Percentiles rank a stretch among this genome's conserved stretches.
Evolutionary conservation across 2,113 vertebrate species (phyloP).

Genomic region (Lepisosteus osseus): DNA sequence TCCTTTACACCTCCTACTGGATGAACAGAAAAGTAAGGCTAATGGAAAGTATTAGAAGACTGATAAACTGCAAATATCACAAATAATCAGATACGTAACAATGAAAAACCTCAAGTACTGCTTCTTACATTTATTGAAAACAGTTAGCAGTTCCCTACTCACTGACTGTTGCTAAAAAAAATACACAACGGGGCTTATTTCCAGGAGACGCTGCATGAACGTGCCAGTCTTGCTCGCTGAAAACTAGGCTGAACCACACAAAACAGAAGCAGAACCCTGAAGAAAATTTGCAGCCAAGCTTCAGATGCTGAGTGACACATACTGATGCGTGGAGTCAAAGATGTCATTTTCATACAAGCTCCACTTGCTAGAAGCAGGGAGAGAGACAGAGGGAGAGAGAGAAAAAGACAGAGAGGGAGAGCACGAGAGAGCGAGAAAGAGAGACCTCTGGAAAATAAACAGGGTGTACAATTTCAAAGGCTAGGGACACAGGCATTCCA

Average conservation of each 20-base stretch:
- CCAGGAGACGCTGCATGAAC: constrained; percentile 51
- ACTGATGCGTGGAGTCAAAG: constrained; percentile 70
- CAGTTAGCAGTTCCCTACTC: too few relatives aligned
- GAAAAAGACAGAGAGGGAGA: neutral
- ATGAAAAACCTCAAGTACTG: too few relatives aligned
- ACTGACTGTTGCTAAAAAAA: too few relatives aligned
- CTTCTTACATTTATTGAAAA: too few relatives aligned
- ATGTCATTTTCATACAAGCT: constrained; percentile 69
- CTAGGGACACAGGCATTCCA: constrained; percentile 96
- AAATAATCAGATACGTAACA: neutral
- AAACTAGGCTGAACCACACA: constrained; percentile 28
- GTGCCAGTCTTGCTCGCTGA: constrained; percentile 44
- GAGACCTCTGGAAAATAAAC: constrained; percentile 80
- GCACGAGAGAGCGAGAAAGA: constrained; percentile 3
- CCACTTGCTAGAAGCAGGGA: constrained; percentile 59
- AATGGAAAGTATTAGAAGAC: neutral
- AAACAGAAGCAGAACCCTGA: constrained; percentile 49
- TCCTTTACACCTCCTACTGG: constrained; percentile 22
- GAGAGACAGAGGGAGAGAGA: constrained; percentile 16
- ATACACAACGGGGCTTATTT: constrained; percentile 38
- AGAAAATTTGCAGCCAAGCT: constrained; percentile 55
- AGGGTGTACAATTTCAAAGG: constrained; percentile 94
- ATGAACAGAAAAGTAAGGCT: constrained; percentile 16
- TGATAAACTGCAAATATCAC: constrained; percentile 9
- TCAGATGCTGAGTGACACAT: constrained; percentile 71